Evolutionary conservation across 2,888 invertebrate genomes (phyloP), one percentile per base, ranked within the genome.

Genomic region (Eupithecia inturbata): DNA sequence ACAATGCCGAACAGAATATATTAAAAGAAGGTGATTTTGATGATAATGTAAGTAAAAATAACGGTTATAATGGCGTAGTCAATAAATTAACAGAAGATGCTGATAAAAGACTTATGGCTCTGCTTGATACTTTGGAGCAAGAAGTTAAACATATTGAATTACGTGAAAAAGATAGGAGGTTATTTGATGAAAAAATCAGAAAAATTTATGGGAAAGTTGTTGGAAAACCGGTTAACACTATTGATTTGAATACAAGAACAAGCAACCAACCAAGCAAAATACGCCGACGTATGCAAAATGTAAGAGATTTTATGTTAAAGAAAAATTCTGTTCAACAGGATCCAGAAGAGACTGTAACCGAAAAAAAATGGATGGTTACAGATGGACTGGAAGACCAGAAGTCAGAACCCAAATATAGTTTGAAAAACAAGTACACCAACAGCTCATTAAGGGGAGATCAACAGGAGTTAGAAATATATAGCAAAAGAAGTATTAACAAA

Each of bases 111-210:
- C 74, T 92, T 3, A 82, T 92, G 77, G 75, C 74, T 62, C 80
- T 93, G 70, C 80, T 92, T 45, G 86, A 92, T 71, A 88, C 82
- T 73, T 81, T 93, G 73, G 91, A 92, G 78, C 80, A 81, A 81
- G 89, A 91, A 87, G 88, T 90, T 0, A 88, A 87, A 68, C 83
- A 89, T 73, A 80, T 88, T 41, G 83, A 91, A 71, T 75, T 91
- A 22, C 82, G 83, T 72, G 84, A 82, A 3, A 82, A 75, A 7
- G 87, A 89, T 75, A 92, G 88, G 81, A 83, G 89, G 79, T 78
- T 90, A 68, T 85, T 92, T 70, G 88, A 92, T 81, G 86, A 83
- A 2, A 92, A 90, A 83, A 85, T 92, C 26, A 84, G 88, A 71
- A 89, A 89, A 84, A 90, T 93, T 70, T 92, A 92, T 26, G 89